These are phyloP conservation scores for Radopholus similis DNA, from an alignment of 1,140 invertebrate species.

Conservation along the genomic window DNA sequence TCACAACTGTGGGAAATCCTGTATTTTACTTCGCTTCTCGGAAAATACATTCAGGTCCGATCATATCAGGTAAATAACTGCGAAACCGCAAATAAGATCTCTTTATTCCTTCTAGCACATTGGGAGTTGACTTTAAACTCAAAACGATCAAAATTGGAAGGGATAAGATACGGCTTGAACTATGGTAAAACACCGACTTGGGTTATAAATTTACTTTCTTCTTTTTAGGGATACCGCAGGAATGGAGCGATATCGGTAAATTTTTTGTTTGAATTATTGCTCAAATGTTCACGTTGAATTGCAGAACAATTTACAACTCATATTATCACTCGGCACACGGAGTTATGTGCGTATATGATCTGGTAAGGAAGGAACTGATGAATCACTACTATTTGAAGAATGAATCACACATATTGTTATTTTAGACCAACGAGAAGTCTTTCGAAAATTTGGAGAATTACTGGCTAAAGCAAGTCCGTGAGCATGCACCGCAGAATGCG, in stretches of 20 bases:
- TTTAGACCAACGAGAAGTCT: slow-evolving; percentile 47
- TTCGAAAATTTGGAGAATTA: slow-evolving; percentile 60
- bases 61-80: slow-evolving; percentile 57
- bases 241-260: slow-evolving; percentile 54
- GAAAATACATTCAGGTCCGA: slow-evolving; percentile 57
- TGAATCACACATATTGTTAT: background rate
- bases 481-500: slow-evolving; percentile 56
- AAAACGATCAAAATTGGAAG: slow-evolving; percentile 60
- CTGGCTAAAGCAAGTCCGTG: slow-evolving; percentile 57
- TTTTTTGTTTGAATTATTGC: background rate
- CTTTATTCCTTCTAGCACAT: slow-evolving; percentile 41
- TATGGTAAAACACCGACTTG: slow-evolving; percentile 28
- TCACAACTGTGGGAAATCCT: slow-evolving; percentile 59
- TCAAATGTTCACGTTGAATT: slow-evolving; percentile 7
- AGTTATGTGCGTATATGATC: slow-evolving; percentile 59
- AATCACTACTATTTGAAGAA: background rate
- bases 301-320: slow-evolving; percentile 58
- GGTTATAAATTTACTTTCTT: slow-evolving; percentile 12
- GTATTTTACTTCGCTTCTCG: slow-evolving; percentile 53
- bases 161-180: slow-evolving; percentile 50
- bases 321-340: slow-evolving; percentile 60
- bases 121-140: slow-evolving; percentile 59
- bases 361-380: no score
- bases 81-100: slow-evolving; percentile 1
- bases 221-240: slow-evolving; percentile 50